Evolutionary conservation across 2,888 invertebrate species (phyloP).

Genomic region (Eledona agricola): DNA sequence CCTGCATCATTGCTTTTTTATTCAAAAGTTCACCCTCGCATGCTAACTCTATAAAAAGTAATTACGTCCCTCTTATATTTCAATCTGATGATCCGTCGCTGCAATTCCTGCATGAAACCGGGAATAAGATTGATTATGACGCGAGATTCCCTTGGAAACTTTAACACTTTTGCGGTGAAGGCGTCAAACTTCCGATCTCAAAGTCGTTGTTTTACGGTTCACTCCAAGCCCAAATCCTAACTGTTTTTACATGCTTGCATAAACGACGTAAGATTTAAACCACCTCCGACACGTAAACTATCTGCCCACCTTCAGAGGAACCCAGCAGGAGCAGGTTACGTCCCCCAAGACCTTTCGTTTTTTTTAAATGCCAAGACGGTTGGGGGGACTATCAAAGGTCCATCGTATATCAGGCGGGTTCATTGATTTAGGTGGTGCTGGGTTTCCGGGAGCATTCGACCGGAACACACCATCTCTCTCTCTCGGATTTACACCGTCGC

Average conservation of each 20-base stretch:
- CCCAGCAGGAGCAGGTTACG: conserved; percentile 2
- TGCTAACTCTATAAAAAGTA: conserved; percentile 36
- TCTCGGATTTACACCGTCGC: conserved; percentile 19
- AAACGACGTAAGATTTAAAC: too few relatives aligned
- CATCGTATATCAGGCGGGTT: conserved; percentile 47
- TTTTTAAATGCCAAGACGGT: conserved; percentile 46
- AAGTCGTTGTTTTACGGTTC: too few relatives aligned
- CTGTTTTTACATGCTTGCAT: too few relatives aligned
- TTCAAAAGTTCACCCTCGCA: conserved; percentile 17
- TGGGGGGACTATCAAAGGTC: conserved; percentile 50
- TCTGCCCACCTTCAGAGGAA: conserved; percentile 7
- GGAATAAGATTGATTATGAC: conserved; percentile 41
- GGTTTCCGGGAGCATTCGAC: conserved; percentile 33
- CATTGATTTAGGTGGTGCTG: conserved; percentile 44
- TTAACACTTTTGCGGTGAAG: conserved; percentile 37
- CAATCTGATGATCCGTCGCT: conserved; percentile 34
- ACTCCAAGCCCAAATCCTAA: too few relatives aligned
- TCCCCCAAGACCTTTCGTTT: conserved; percentile 36
- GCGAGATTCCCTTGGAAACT: conserved; percentile 35
- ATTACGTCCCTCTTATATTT: conserved; percentile 38
- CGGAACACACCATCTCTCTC: conserved; percentile 29
- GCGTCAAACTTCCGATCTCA: conserved; percentile 33
- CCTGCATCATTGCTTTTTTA: conserved; percentile 22
- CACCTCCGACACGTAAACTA: too few relatives aligned
- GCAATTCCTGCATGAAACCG: conserved; percentile 33